Percentiles rank a stretch among this genome's conserved stretches.
These are phyloP conservation scores for Drosophila nigricruria DNA, from an alignment of 2,888 invertebrate species.

Conservation along the genomic window DNA sequence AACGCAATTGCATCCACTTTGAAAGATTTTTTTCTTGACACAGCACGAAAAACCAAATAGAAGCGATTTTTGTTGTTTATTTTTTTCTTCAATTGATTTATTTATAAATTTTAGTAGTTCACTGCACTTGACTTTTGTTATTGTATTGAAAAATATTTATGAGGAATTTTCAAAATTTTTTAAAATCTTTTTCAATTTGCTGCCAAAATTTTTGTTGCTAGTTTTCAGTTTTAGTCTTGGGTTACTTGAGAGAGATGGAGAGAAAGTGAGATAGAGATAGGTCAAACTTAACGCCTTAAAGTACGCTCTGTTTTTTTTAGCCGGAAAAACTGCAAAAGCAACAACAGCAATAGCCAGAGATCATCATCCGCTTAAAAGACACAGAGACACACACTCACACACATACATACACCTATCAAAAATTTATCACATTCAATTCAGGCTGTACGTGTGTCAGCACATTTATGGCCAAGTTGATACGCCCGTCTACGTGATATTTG, in stretches of 20 bases:
- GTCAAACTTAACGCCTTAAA: slow-evolving; percentile 13
- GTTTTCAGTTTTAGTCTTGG: background rate
- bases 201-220: slow-evolving; percentile 17
- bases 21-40: slow-evolving; percentile 74
- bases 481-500: slow-evolving; percentile 71
- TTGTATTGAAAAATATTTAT: background rate
- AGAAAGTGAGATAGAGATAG: background rate
- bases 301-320: slow-evolving; percentile 22
- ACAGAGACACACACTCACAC: slow-evolving; percentile 5
- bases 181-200: slow-evolving; percentile 12
- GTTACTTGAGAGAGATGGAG: background rate
- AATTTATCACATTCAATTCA: slow-evolving; percentile 66
- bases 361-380: slow-evolving; percentile 10
- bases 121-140: slow-evolving; percentile 22
- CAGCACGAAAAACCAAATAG: slow-evolving; percentile 18
- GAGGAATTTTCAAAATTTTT: slow-evolving; percentile 19
- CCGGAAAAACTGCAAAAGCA: slow-evolving; percentile 8
- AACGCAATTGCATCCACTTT: slow-evolving; percentile 87
- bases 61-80: background rate
- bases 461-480: slow-evolving; percentile 65
- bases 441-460: slow-evolving; percentile 63
- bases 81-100: slow-evolving; percentile 20
- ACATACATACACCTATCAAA: slow-evolving; percentile 21
- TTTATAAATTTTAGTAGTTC: slow-evolving; percentile 27
- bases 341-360: background rate